Evolutionary conservation across 2,797 vertebrate species (phyloP).

Genomic region (Hydrophis major): DNA sequence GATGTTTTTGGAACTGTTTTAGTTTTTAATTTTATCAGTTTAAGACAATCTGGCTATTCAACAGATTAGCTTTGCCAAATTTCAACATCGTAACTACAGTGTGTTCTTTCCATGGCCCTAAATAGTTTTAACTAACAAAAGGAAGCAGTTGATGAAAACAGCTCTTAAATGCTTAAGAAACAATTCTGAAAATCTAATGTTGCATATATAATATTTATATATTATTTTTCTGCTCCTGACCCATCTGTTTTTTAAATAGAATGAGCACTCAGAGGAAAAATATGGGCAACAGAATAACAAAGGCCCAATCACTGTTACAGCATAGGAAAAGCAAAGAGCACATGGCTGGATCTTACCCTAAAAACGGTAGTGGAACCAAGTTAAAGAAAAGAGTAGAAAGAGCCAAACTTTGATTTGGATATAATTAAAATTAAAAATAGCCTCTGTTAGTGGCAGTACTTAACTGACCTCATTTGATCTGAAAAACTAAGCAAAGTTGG

Average conservation of each 20-base stretch:
- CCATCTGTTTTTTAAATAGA: not conserved
- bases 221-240: not conserved
- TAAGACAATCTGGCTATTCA: not conserved
- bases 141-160: not conserved
- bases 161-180: not conserved
- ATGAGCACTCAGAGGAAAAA: not conserved
- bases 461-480: not conserved
- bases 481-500: not conserved
- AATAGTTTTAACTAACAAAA: slow-evolving; percentile 17
- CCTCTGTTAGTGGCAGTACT: not conserved
- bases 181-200: not conserved
- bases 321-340: not conserved
- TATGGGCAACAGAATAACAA: not conserved
- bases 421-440: not conserved
- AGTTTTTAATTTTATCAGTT: slow-evolving; percentile 31
- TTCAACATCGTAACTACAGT: not conserved
- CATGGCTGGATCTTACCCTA: not conserved
- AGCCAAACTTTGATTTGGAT: not conserved
- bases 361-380: not conserved
- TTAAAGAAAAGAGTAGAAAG: not conserved
- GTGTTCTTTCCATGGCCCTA: slow-evolving; percentile 8
- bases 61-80: not conserved
- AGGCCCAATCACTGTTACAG: not conserved
- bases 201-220: not conserved
- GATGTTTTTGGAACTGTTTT: slow-evolving; percentile 38